Evolutionary conservation across 2,113 vertebrate species (phyloP).

Genomic region (Lepus americanus): DNA sequence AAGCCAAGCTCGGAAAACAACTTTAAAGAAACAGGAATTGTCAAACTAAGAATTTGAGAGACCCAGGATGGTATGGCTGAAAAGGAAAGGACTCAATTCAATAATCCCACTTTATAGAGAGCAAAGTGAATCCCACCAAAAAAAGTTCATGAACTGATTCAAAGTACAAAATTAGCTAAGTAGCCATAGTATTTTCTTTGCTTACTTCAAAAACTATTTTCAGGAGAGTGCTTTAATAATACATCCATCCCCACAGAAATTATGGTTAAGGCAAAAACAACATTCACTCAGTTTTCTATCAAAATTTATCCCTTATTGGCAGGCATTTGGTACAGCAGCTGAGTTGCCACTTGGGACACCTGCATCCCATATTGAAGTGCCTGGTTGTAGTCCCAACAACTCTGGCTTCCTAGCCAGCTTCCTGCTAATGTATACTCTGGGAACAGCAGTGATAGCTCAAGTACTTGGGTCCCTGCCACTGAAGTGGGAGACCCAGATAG

Average conservation of each 20-base stretch:
- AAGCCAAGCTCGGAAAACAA: conserved; percentile 34
- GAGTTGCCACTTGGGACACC: too few species aligned
- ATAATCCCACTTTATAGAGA: neutral
- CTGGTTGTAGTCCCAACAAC: too few species aligned
- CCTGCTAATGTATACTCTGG: too few species aligned
- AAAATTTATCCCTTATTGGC: neutral
- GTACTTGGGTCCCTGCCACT: too few species aligned
- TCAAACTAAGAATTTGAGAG: conserved; percentile 9
- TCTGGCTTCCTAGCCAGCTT: too few species aligned
- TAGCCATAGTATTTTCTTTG: neutral
- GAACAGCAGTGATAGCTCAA: too few species aligned
- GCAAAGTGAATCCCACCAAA: neutral
- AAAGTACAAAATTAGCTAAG: neutral
- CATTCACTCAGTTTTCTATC: conserved; percentile 18
- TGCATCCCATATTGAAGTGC: too few species aligned
- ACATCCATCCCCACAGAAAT: neutral
- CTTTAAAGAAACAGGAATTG: neutral
- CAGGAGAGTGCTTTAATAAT: neutral
- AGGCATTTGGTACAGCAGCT: too few species aligned
- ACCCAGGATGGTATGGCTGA: neutral
- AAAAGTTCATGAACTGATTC: neutral
- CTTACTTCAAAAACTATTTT: conserved; percentile 33
- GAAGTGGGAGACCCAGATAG: too few species aligned
- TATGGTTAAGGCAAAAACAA: conserved; percentile 29
- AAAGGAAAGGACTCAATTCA: neutral